These are phyloP conservation scores for Ciconia nigra DNA, from an alignment of 2,797 vertebrate species.

Conservation along the genomic window DNA sequence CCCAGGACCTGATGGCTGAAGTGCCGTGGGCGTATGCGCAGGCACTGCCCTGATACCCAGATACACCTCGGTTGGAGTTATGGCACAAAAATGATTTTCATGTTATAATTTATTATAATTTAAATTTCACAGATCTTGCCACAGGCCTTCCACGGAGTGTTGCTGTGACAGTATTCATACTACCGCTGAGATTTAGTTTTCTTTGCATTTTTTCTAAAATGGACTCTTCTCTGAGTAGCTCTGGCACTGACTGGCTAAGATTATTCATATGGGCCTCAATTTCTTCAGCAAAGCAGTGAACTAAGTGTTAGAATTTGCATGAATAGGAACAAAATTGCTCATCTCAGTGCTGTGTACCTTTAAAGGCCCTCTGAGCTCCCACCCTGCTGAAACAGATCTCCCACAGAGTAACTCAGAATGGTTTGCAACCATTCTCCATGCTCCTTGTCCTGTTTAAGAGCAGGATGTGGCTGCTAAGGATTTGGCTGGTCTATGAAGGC, in stretches of 20 bases:
- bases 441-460: background rate
- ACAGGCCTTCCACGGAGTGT: background rate
- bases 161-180: background rate
- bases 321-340: background rate
- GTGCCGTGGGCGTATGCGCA: rapidly evolving
- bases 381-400: background rate
- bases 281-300: background rate
- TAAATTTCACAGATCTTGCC: background rate
- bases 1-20: background rate
- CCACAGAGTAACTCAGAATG: background rate
- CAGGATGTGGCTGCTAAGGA: background rate
- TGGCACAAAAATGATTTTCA: background rate
- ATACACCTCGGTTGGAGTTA: background rate
- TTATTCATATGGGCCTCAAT: background rate
- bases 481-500: background rate
- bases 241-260: background rate
- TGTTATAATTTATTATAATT: background rate
- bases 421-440: background rate
- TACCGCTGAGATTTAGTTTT: background rate
- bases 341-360: background rate
- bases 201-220: background rate
- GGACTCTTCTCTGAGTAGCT: background rate
- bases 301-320: background rate
- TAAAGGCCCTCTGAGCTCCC: background rate
- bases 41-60: background rate